Base-by-base conservation (phyloP, 2,113 vertebrate species). In the Tachycineta bicolor region DNA sequence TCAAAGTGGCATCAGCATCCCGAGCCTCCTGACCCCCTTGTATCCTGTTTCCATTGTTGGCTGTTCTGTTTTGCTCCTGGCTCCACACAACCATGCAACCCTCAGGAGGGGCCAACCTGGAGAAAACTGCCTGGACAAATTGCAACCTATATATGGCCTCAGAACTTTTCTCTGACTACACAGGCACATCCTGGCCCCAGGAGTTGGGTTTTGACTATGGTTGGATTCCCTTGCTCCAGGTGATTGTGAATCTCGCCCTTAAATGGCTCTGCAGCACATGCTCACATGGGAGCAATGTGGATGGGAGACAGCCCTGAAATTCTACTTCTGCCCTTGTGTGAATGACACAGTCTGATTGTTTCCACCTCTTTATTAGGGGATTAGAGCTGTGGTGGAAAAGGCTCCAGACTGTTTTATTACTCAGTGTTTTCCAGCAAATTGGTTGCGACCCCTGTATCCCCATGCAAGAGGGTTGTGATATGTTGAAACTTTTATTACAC, bases 401-500 rank as follows among this genome's bases (percentile, higher is more conserved):
- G 73, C 60, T 90, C 83, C 88, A 87, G 76, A 78, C 75, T 88
- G 68, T 83, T 93, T 95, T 75, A 87, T 52, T 65, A 60, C 34
- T 80, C 64, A 49, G 5, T 49, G 16, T 53, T 92, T 96, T 83
- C 43, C 49, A 92, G 44, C 53, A 92, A 88, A 93, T 83, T 63
- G n/a, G 24, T 68, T 83, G 56, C 78, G 86, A 90, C 52, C 68
- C 31, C 31, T 70, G 56, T 47, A 67, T 68, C 13, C 34, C 44
- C 68, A 49, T 0, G 7, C 19, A 71, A 65, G 68, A 81, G 34
- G 18, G n/a, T 1, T 92, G 43, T 56, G 69, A 86, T 81, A 81
- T 37, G 79, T n/a, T 90, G 80, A 86, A 95, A 96, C 44, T 81
- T 93, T 94, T 96, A 95, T 94, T 95, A 88, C 90, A 78, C 60